Percentiles rank a stretch among this genome's conserved stretches.
These are phyloP conservation scores for Anableps anableps DNA, from an alignment of 2,797 vertebrate genomes.

Conservation along the genomic window DNA sequence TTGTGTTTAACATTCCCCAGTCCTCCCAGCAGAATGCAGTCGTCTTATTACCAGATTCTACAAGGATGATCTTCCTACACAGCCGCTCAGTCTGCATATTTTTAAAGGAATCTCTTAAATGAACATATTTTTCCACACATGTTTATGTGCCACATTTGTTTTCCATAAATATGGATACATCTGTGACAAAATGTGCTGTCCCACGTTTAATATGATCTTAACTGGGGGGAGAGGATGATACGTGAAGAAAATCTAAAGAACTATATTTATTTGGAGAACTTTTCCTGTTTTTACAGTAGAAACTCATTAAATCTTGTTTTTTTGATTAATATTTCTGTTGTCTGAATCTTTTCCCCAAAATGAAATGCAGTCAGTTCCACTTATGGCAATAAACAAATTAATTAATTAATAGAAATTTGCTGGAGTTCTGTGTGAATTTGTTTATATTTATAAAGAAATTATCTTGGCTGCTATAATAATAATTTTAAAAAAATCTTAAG, in stretches of 20 bases:
- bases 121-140: conserved; percentile 48
- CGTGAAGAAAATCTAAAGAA: not conserved
- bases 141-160: conserved; percentile 28
- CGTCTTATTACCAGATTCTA: conserved; percentile 81
- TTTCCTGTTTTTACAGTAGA: not conserved
- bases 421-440: not conserved
- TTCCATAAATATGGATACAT: conserved; percentile 5
- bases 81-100: conserved; percentile 73
- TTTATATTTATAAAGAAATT: not conserved
- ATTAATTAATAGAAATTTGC: not conserved
- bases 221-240: not conserved
- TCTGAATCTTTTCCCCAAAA: not conserved
- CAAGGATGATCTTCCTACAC: conserved; percentile 80
- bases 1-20: conserved; percentile 75
- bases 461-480: not conserved
- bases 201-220: not conserved
- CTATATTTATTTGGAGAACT: not conserved
- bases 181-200: not conserved
- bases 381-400: not conserved
- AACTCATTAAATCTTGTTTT: not conserved
- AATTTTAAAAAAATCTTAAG: not conserved
- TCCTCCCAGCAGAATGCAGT: conserved; percentile 77
- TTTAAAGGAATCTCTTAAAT: conserved; percentile 75
- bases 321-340: not conserved
- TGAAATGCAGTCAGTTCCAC: not conserved